Evolutionary conservation across 2,888 invertebrate genomes (phyloP).

Genomic region (Pachydiplax longipennis): DNA sequence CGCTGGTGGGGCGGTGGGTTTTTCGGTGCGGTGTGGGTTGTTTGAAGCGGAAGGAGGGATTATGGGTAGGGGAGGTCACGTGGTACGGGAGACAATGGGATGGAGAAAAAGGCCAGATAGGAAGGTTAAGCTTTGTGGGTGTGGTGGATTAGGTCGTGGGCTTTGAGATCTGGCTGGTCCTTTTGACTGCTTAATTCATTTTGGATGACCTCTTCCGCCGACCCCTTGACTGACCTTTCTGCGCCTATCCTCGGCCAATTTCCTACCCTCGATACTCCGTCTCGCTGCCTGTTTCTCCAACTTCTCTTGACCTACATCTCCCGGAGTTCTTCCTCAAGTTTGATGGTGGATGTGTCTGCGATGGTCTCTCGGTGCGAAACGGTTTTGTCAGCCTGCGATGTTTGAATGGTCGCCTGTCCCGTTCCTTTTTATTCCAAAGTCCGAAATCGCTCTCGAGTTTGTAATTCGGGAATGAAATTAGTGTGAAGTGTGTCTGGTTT

Average conservation of each 20-base stretch:
- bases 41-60: background rate
- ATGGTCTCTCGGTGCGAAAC: background rate
- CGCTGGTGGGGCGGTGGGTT: background rate
- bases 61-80: background rate
- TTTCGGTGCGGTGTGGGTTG: background rate
- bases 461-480: too few species aligned
- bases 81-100: background rate
- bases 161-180: background rate
- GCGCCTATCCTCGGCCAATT: slow-evolving; percentile 3
- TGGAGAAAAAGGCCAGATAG: background rate
- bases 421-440: too few species aligned
- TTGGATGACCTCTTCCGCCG: slow-evolving; percentile 24
- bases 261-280: background rate
- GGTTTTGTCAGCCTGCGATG: background rate
- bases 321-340: background rate
- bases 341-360: background rate
- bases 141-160: background rate
- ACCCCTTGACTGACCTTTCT: background rate
- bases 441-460: too few species aligned
- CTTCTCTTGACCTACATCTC: slow-evolving; percentile 27
- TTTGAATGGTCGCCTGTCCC: too few species aligned
- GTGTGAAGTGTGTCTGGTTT: too few species aligned
- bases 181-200: slow-evolving; percentile 42
- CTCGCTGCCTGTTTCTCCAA: background rate
- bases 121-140: background rate